A percentile compares a stretch with the other conserved stretches of the same genome.
phyloP scores from a whole-genome alignment of 2,113 vertebrate species.

The Orycteropus afer region DNA sequence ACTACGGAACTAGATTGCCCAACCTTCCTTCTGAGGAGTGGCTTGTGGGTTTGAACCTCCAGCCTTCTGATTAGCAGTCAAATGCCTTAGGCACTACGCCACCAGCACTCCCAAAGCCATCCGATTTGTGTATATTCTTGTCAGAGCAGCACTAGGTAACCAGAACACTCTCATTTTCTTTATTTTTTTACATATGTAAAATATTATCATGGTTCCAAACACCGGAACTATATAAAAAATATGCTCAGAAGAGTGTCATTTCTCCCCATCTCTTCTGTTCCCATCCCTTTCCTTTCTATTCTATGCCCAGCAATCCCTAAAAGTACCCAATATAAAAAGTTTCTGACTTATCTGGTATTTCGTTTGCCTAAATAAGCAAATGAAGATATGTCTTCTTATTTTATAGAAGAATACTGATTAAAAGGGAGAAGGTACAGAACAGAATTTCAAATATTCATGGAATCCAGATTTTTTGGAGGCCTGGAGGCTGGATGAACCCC shows the following conservation, averaged over 20 bases:
- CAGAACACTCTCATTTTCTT: too few species aligned
- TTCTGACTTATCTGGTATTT: conserved; percentile 24
- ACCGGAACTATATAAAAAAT: not conserved
- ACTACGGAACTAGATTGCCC: too few species aligned
- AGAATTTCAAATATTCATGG: not conserved
- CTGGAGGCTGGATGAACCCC: too few species aligned
- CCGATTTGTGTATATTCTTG: too few species aligned
- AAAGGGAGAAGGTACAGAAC: too few species aligned
- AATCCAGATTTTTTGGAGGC: not conserved
- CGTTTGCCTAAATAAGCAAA: not conserved
- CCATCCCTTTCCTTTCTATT: not conserved
- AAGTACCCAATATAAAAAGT: not conserved
- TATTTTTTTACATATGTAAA: not conserved
- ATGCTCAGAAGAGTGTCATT: not conserved
- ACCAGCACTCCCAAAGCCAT: too few species aligned
- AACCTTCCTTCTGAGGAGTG: too few species aligned
- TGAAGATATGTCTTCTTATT: not conserved
- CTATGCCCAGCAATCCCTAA: not conserved
- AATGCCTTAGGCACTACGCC: too few species aligned
- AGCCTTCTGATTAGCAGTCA: too few species aligned
- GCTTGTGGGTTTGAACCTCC: too few species aligned
- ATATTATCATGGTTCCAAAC: not conserved
- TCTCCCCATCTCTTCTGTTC: not conserved
- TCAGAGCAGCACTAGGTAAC: too few species aligned
- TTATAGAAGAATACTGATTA: not conserved